Evolutionary conservation across 2,888 invertebrate species (phyloP), one percentile per base, ranked within the genome.

Genomic region (Acleris holmiana): DNA sequence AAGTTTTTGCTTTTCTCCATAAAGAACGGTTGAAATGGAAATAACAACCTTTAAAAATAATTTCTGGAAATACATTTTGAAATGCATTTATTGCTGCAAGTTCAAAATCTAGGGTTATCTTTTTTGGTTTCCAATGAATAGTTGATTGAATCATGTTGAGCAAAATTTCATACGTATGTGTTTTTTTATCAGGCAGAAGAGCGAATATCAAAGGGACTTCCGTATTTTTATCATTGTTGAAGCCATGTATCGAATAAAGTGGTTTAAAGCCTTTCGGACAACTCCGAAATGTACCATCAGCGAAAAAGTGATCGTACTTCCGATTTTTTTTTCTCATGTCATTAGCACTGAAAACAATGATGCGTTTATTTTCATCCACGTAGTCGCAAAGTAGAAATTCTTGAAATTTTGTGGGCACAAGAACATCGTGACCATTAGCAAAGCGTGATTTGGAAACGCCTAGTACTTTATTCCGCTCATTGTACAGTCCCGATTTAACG

Each of bases 61-160:
- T 58, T 15, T 40, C 40, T 23, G 49, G 7, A 49, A 40, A 58
- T 17, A 58, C 40, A 23, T 49, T 48, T 49, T 48, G 13, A 17
- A 58, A 21, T 10, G 49, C 58, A 21, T 58, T 48, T 4, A 58
- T 58, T 15, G 49, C 58, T 17, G 58, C 18, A 5, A 40, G 4
- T 49, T 58, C 40, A 58, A 58, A 58, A 49, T 41, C 58, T 10
- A 49, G 8, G n/a, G 58, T 58, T 49, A 58, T 21, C 23, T 58
- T 58, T 49, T 48, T 48, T 35, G 49, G 58, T 10, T 18, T 49
- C 58, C 15, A 41, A n/a, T 19, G 6, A 13, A 18, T 2, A 21
- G 13, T 19, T 8, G 54, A 40, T n/a, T 41, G 13, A 8, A 54
- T 54, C 7, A 41, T 5, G n/a, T 15, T 21, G 13, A 54, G n/a